Conservation (phyloP, 2,113 vertebrate species). For the Crotalus helleri region DNA sequence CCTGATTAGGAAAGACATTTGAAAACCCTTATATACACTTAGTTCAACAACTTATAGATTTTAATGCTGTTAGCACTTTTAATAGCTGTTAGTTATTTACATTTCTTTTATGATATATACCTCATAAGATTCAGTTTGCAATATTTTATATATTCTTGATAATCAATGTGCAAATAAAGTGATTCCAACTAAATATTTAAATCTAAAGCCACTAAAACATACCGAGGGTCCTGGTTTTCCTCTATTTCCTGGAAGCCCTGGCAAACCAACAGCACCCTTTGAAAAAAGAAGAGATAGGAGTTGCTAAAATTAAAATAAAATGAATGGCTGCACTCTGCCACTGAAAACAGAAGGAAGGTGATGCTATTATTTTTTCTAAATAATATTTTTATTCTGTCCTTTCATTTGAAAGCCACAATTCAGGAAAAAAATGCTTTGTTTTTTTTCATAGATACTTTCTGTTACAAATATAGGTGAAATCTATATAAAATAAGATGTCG, state of each 20-base stretch:
- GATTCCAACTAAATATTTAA: neutral
- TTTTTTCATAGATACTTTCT: neutral
- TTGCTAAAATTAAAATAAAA: constrained; percentile 6
- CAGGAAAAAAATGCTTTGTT: neutral
- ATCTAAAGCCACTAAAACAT: constrained; percentile 59
- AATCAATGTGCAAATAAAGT: neutral
- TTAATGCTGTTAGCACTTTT: neutral
- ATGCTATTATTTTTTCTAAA: neutral
- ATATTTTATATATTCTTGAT: neutral
- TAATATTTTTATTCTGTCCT: neutral
- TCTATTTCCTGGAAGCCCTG: constrained; percentile 82
- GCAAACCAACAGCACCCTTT: constrained; percentile 82
- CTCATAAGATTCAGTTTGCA: neutral
- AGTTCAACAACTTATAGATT: neutral
- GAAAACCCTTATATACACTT: neutral
- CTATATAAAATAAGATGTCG: neutral
- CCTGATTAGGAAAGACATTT: neutral
- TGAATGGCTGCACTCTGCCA: neutral
- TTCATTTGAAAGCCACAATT: neutral
- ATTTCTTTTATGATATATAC: constrained; percentile 12
- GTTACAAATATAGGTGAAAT: neutral
- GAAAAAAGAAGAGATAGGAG: constrained; percentile 20
- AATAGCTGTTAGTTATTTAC: neutral
- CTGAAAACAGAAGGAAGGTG: constrained; percentile 1
- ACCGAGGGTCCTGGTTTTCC: constrained; percentile 89